Conservation (phyloP, 1,140 invertebrate species). For the Acarapis woodi region DNA sequence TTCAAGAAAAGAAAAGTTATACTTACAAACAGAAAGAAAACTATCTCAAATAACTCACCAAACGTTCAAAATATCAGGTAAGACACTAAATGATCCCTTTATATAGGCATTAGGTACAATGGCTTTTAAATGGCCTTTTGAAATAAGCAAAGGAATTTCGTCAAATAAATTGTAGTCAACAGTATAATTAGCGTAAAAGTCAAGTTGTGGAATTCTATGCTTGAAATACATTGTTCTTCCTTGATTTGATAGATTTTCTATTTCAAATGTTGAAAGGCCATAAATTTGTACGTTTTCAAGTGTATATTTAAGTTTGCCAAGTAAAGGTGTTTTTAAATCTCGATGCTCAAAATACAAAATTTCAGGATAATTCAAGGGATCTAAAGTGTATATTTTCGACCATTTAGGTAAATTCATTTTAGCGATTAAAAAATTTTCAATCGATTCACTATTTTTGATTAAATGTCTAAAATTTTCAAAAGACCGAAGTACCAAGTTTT, state of each 20-base stretch:
- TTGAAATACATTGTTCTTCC: constrained; percentile 1
- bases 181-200: constrained; percentile 3
- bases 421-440: neutral
- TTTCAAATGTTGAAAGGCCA: constrained; percentile 1
- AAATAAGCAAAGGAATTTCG: constrained; percentile 1
- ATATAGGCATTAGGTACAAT: constrained; percentile 2
- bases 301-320: constrained; percentile 1
- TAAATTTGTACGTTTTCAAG: neutral
- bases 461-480: constrained; percentile 2
- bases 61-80: constrained; percentile 1
- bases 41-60: too few relatives aligned
- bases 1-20: too few relatives aligned
- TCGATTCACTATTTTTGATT: neutral
- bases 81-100: constrained; percentile 2
- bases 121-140: neutral
- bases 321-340: constrained; percentile 2
- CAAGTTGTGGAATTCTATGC: constrained; percentile 2
- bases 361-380: neutral
- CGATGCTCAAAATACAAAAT: neutral
- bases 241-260: neutral
- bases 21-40: too few relatives aligned
- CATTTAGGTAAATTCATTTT: neutral
- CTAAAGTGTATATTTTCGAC: neutral
- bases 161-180: constrained; percentile 6
- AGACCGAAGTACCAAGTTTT: constrained; percentile 2